These are phyloP conservation scores for Physocephala rufipes DNA, from an alignment of 2,888 invertebrate species.

Conservation along the genomic window DNA sequence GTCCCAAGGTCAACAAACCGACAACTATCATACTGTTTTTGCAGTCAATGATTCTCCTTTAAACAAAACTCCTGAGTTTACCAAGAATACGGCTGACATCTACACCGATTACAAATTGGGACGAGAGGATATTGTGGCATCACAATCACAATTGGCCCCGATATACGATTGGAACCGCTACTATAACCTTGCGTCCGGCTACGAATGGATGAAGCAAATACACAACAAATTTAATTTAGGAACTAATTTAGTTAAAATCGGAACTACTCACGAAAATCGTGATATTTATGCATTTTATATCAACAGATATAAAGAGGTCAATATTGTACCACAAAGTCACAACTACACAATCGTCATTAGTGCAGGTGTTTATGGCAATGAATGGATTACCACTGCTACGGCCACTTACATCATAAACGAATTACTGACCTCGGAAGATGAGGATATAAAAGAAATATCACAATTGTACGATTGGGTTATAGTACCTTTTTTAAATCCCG, in stretches of 20 bases:
- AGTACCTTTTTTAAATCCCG: background rate
- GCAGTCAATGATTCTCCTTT: slow-evolving; percentile 66
- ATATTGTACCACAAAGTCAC: too few species aligned
- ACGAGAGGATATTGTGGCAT: slow-evolving; percentile 49
- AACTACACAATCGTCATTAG: slow-evolving; percentile 67
- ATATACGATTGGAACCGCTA: slow-evolving; percentile 57
- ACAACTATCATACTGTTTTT: slow-evolving; percentile 69
- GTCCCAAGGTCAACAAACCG: slow-evolving; percentile 38
- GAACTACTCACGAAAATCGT: slow-evolving; percentile 70
- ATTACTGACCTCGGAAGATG: background rate
- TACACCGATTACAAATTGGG: slow-evolving; percentile 65
- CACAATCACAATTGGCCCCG: too few species aligned
- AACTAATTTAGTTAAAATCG: slow-evolving; percentile 67
- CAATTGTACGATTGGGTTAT: background rate
- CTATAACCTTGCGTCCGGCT: slow-evolving; percentile 65
- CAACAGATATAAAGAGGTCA: too few species aligned
- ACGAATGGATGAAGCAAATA: slow-evolving; percentile 68
- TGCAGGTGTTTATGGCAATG: slow-evolving; percentile 26
- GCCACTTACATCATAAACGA: slow-evolving; percentile 14
- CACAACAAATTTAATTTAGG: slow-evolving; percentile 66
- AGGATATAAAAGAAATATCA: background rate
- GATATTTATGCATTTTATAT: slow-evolving; percentile 57
- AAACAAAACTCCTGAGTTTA: slow-evolving; percentile 47
- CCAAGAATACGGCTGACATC: slow-evolving; percentile 36
- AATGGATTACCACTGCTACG: background rate